phyloP scores from a whole-genome alignment of 2,888 invertebrate genomes.

The Ceriagrion tenellum region DNA sequence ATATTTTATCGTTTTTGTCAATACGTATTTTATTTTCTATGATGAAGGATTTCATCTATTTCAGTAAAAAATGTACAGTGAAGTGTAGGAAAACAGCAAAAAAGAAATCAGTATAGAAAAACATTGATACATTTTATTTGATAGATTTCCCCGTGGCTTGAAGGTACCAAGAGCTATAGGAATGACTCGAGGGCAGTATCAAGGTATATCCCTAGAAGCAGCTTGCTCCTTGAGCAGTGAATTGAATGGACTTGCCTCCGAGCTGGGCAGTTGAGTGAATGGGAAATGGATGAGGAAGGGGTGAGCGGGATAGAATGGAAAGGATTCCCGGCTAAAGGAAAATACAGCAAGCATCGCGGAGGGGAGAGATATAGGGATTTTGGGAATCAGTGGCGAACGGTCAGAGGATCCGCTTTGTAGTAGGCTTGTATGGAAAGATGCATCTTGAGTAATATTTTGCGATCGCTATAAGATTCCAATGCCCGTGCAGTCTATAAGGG shows the following conservation, averaged over 20 bases:
- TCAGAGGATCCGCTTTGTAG: background rate
- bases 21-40: too few species aligned
- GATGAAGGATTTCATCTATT: too few species aligned
- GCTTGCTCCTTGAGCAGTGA: background rate
- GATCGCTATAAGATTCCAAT: background rate
- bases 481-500: background rate
- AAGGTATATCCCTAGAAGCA: background rate
- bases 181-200: background rate
- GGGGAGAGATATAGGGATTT: background rate
- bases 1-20: too few species aligned
- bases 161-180: background rate
- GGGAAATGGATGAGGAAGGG: background rate
- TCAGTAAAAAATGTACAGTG: too few species aligned
- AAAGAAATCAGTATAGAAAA: too few species aligned
- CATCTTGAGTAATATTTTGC: slow-evolving; percentile 10
- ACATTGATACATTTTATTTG: too few species aligned
- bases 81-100: too few species aligned
- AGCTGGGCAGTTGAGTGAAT: background rate
- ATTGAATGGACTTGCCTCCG: background rate
- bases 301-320: background rate
- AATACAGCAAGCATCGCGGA: background rate
- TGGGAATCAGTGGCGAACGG: background rate
- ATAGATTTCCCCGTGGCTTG: too few species aligned
- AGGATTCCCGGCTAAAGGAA: background rate
- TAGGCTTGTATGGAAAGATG: background rate